Conservation (phyloP, 2,797 vertebrate genomes). For the Tamandua tetradactyla region DNA sequence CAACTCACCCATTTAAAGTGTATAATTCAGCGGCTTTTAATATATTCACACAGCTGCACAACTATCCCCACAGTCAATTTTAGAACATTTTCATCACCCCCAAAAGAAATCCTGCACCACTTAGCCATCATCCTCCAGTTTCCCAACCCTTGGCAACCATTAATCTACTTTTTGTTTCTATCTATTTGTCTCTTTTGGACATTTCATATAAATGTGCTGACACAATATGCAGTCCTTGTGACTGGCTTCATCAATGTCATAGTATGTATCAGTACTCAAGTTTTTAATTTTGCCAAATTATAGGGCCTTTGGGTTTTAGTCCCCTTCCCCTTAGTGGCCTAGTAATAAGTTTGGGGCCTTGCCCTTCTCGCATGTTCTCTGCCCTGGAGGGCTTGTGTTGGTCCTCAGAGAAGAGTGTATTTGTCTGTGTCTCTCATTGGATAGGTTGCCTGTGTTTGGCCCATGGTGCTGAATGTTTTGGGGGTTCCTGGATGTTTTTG, state of each 20-base stretch:
- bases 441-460: constrained; percentile 56
- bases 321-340: background rate
- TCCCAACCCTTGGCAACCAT: background rate
- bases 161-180: constrained; percentile 47
- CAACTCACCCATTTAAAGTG: constrained; percentile 34
- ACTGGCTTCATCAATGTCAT: constrained; percentile 15
- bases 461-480: constrained; percentile 54
- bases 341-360: background rate
- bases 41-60: background rate
- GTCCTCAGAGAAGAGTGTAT: constrained; percentile 28
- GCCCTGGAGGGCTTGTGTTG: constrained; percentile 13
- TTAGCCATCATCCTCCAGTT: background rate
- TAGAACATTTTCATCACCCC: constrained; percentile 43
- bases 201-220: constrained; percentile 14
- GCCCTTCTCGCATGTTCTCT: background rate
- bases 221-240: background rate
- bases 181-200: constrained; percentile 32
- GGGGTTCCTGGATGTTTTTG: constrained; percentile 56
- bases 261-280: background rate
- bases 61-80: constrained; percentile 23
- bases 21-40: constrained; percentile 36
- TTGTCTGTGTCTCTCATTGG: constrained; percentile 28
- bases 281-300: constrained; percentile 49
- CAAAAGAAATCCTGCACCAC: background rate
- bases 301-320: constrained; percentile 23